These are phyloP conservation scores for Aplodontia rufa DNA, from an alignment of 2,113 vertebrate genomes.

Conservation along the genomic window DNA sequence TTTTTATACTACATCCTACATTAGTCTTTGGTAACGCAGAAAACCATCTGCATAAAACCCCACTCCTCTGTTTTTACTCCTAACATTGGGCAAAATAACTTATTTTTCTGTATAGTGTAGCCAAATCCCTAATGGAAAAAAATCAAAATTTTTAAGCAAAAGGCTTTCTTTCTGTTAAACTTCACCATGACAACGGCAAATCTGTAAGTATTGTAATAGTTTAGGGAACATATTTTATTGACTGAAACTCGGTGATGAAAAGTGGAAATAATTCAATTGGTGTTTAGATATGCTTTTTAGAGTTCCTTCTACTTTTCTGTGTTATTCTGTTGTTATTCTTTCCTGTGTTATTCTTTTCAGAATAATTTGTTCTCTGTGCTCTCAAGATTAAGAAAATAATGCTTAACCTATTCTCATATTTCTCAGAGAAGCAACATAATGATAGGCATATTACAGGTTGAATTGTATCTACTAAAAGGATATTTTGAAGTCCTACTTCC, in stretches of 20 bases:
- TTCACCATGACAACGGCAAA: not conserved
- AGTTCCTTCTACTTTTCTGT: not conserved
- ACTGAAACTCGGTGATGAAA: not conserved
- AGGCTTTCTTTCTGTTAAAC: conserved; percentile 3
- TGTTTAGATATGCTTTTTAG: not conserved
- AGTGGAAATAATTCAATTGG: not conserved
- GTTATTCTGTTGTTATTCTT: not conserved
- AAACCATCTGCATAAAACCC: not conserved
- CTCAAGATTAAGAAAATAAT: not conserved
- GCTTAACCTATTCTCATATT: not conserved
- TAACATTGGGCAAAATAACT: not conserved
- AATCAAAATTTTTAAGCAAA: not conserved
- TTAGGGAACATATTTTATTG: conserved; percentile 18
- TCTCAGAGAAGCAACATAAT: not conserved
- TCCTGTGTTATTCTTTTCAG: not conserved
- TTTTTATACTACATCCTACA: not conserved
- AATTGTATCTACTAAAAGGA: not conserved
- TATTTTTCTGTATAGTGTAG: not conserved
- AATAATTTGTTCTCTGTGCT: conserved; percentile 42
- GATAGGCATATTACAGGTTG: not conserved
- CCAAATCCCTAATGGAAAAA: conserved; percentile 27
- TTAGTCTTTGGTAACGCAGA: not conserved
- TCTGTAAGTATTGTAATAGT: not conserved
- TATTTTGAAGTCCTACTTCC: not conserved
- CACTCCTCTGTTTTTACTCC: not conserved